These are phyloP conservation scores for Papilio dardanus DNA, from an alignment of 1,140 invertebrate species.

Conservation along the genomic window DNA sequence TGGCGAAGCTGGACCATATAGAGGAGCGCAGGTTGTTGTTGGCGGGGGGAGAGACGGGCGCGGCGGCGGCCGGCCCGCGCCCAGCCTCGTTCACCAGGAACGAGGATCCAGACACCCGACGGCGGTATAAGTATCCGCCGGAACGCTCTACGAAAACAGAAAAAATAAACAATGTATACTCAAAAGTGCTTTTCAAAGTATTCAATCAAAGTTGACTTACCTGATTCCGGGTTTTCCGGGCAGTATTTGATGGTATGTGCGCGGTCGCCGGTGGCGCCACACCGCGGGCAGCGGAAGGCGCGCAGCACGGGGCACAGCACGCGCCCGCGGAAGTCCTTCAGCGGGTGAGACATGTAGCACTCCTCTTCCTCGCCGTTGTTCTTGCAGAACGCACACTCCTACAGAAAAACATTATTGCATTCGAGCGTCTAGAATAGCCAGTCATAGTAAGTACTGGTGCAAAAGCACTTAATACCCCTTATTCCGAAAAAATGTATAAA, in stretches of 20 bases:
- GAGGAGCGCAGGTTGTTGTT: constrained; percentile 44
- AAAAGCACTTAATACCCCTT: too few relatives aligned
- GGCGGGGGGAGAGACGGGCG: constrained; percentile 41
- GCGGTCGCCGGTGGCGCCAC: constrained; percentile 86
- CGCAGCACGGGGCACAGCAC: constrained; percentile 88
- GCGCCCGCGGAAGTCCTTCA: constrained; percentile 86
- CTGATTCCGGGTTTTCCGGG: constrained; percentile 78
- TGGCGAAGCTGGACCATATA: constrained; percentile 60
- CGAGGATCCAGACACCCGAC: constrained; percentile 50
- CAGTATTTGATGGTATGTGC: constrained; percentile 90
- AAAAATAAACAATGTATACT: constrained; percentile 10
- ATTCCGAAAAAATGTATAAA: too few relatives aligned
- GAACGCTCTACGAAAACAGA: constrained; percentile 49
- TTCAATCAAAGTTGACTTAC: constrained; percentile 40
- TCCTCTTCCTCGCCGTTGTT: constrained; percentile 88
- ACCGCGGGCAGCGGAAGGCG: constrained; percentile 88
- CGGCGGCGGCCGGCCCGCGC: constrained; percentile 40
- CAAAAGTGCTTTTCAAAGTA: background rate
- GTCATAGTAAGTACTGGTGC: too few relatives aligned
- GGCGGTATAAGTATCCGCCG: constrained; percentile 49
- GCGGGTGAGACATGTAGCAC: constrained; percentile 85
- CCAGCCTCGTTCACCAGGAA: constrained; percentile 42
- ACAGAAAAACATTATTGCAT: background rate
- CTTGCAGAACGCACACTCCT: constrained; percentile 88
- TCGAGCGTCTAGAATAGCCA: too few relatives aligned